A percentile compares a stretch with the other conserved stretches of the same genome.
Conservation (phyloP, 2,888 invertebrate species). For the Aporophyla nigra region DNA sequence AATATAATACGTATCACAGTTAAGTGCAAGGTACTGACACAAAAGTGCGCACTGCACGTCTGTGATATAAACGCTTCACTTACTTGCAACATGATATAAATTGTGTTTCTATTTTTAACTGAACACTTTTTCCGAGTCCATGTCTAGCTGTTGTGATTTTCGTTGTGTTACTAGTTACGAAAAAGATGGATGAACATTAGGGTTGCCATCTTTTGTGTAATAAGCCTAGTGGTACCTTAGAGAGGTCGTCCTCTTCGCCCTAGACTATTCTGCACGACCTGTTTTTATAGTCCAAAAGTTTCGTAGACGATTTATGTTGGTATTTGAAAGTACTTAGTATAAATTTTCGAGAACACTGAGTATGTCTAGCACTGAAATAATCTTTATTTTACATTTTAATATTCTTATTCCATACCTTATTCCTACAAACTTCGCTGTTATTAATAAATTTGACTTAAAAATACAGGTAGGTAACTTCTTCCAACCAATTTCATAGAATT, state of each 20-base stretch:
- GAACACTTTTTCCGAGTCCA: conserved; percentile 35
- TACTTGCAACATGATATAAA: conserved; percentile 57
- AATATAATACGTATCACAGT: conserved; percentile 70
- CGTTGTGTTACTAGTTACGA: conserved; percentile 31
- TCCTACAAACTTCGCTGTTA: neutral
- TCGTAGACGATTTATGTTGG: conserved; percentile 10
- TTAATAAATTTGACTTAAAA: conserved; percentile 6
- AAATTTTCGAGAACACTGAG: conserved; percentile 2
- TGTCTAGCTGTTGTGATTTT: conserved; percentile 45
- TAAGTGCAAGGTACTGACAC: conserved; percentile 64
- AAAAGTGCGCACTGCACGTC: conserved; percentile 46
- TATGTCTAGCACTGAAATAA: neutral
- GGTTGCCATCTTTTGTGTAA: conserved; percentile 19
- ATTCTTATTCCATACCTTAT: neutral
- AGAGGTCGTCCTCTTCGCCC: neutral
- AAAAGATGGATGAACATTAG: conserved; percentile 27
- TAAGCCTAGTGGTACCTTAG: neutral
- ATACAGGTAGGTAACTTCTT: conserved; percentile 9
- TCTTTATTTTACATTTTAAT: neutral
- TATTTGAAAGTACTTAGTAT: conserved; percentile 20
- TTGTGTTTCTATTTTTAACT: conserved; percentile 50
- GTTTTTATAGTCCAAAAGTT: conserved; percentile 35
- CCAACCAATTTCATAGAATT: conserved; percentile 19
- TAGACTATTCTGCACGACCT: conserved; percentile 25
- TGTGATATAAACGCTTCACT: conserved; percentile 54